Percentiles rank a stretch among this genome's conserved stretches.
Conservation (phyloP, 2,888 invertebrate genomes). For the Erebia palarica region DNA sequence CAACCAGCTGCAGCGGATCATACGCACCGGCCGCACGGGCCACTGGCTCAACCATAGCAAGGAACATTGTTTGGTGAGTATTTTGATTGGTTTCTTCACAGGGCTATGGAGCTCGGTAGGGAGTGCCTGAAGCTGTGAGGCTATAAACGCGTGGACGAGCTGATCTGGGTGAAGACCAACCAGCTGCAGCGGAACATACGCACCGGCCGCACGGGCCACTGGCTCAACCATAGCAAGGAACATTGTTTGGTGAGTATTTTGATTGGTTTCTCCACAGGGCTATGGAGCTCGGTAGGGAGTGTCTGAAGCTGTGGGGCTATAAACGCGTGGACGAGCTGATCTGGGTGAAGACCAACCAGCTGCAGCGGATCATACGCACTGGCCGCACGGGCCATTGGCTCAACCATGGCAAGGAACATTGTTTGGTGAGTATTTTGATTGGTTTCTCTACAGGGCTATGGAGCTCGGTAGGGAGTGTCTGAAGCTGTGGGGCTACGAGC, state of each 20-base stretch:
- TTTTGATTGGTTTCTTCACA: constrained; percentile 54
- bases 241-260: constrained; percentile 94
- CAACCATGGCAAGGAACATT: constrained; percentile 99
- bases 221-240: constrained; percentile 99
- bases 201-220: constrained; percentile 98
- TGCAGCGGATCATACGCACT: constrained; percentile 97
- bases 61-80: constrained; percentile 95
- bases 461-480: too few species aligned
- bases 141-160: constrained; percentile 97
- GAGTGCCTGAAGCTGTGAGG: constrained; percentile 98
- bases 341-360: constrained; percentile 99
- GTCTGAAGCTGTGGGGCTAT: constrained; percentile 98
- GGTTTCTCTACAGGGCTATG: too few species aligned
- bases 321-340: constrained; percentile 98
- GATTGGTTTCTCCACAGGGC: constrained; percentile 83
- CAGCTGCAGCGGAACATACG: constrained; percentile 98
- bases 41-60: constrained; percentile 99
- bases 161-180: constrained; percentile 99
- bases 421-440: constrained; percentile 90
- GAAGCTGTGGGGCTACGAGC: too few species aligned
- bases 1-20: constrained; percentile 97
- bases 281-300: constrained; percentile 98
- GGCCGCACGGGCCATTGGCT: constrained; percentile 99
- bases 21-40: constrained; percentile 97
- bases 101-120: constrained; percentile 97